Evolutionary conservation across 2,113 vertebrate genomes (phyloP).

Genomic region (Eupsittula cactorum): DNA sequence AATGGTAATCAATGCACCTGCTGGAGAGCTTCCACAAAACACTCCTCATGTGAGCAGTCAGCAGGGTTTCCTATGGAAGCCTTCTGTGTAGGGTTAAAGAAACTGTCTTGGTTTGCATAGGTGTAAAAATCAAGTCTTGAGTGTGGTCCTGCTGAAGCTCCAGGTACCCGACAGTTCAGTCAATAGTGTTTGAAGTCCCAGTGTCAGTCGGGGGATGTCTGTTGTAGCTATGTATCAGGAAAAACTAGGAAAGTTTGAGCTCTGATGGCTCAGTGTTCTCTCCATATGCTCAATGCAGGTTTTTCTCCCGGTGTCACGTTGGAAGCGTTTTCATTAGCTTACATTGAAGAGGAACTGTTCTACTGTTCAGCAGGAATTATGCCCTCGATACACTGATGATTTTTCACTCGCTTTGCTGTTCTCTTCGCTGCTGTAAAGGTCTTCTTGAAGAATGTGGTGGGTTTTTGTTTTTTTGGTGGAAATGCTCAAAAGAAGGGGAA

Average conservation of each 20-base stretch:
- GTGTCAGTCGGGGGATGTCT: not conserved
- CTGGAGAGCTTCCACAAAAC: not conserved
- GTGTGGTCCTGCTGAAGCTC: not conserved
- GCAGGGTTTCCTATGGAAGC: not conserved
- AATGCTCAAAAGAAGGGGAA: not conserved
- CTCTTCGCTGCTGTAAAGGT: not conserved
- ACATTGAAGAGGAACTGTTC: not conserved
- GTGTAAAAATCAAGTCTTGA: not conserved
- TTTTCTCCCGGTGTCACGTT: not conserved
- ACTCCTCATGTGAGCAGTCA: fast-evolving
- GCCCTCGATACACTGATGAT: not conserved
- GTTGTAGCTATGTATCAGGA: not conserved
- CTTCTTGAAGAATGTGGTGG: not conserved
- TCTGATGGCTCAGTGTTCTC: not conserved
- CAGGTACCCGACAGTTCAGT: too few relatives aligned
- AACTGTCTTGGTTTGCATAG: not conserved
- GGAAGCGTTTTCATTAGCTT: not conserved
- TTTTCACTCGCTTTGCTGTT: not conserved
- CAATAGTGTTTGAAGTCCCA: fast-evolving
- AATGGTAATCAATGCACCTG: not conserved
- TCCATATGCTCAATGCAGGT: not conserved
- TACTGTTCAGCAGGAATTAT: not conserved
- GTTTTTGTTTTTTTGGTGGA: not conserved
- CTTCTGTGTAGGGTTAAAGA: not conserved
- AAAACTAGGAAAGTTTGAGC: not conserved